Percentiles rank a stretch among this genome's conserved stretches.
Evolutionary conservation across 2,113 vertebrate species (phyloP).

Genomic region (Hippocampus zosterae): DNA sequence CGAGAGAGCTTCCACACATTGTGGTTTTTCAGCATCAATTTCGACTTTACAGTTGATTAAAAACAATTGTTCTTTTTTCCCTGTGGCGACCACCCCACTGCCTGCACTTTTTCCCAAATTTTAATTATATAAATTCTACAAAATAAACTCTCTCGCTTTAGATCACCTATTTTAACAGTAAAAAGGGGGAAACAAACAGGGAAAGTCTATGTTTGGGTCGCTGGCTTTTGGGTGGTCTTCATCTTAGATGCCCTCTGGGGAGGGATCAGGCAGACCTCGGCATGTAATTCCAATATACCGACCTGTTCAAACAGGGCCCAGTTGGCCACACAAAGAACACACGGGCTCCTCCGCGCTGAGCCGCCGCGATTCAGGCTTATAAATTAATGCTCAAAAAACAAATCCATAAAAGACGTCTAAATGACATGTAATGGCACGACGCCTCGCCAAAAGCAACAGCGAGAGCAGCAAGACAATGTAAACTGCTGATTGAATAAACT

Average conservation of each 20-base stretch:
- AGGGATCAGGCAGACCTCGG: background rate
- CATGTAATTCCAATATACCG: background rate
- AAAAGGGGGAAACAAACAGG: too few species aligned
- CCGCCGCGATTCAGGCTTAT: background rate
- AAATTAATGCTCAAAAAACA: background rate
- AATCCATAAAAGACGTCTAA: background rate
- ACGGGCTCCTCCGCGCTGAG: background rate
- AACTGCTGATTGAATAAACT: constrained; percentile 4
- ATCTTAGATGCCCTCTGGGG: background rate
- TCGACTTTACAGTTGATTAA: too few species aligned
- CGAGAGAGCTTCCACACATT: too few species aligned
- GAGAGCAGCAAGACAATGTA: background rate
- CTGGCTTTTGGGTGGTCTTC: background rate
- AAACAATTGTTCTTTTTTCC: too few species aligned
- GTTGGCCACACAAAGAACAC: background rate
- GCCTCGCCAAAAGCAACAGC: background rate
- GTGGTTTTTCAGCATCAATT: too few species aligned
- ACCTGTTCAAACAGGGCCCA: background rate
- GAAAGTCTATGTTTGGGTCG: background rate
- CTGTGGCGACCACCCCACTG: too few species aligned
- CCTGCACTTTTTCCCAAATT: too few species aligned
- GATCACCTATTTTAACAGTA: too few species aligned
- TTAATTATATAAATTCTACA: too few species aligned
- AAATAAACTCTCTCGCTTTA: too few species aligned
- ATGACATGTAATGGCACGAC: constrained; percentile 3